A percentile compares a stretch with the other conserved stretches of the same genome.
Conservation (phyloP, 2,888 invertebrate species). For the Bibio marci region DNA sequence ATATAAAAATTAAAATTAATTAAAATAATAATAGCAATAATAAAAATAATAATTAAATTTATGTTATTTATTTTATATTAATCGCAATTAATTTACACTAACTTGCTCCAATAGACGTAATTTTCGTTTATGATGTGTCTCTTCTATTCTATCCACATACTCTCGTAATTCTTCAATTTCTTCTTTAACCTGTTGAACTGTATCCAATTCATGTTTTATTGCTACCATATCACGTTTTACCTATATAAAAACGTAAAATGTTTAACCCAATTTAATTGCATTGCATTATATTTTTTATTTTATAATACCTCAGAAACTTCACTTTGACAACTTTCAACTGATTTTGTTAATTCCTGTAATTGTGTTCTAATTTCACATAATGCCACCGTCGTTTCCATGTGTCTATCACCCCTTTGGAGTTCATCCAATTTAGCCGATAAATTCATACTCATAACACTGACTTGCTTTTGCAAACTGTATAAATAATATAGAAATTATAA, state of each 20-base stretch:
- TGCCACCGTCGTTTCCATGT: slow-evolving; percentile 84
- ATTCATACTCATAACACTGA: slow-evolving; percentile 96
- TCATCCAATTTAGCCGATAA: slow-evolving; percentile 87
- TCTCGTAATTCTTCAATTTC: slow-evolving; percentile 85
- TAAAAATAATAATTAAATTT: background rate
- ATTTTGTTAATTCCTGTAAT: slow-evolving; percentile 83
- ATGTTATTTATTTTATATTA: no score
- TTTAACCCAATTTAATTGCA: background rate
- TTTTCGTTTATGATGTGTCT: slow-evolving; percentile 79
- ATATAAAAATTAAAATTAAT: background rate
- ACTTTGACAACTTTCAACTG: slow-evolving; percentile 87
- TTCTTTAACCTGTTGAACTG: slow-evolving; percentile 87
- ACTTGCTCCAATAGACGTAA: slow-evolving; percentile 86
- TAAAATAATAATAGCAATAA: background rate
- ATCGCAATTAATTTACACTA: slow-evolving; percentile 16
- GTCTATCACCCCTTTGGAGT: slow-evolving; percentile 76
- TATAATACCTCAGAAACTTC: slow-evolving; percentile 64
- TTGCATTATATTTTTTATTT: background rate
- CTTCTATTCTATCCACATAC: slow-evolving; percentile 82
- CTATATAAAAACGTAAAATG: slow-evolving; percentile 22
- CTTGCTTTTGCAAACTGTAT: slow-evolving; percentile 87
- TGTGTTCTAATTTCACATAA: slow-evolving; percentile 86
- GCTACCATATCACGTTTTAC: slow-evolving; percentile 90
- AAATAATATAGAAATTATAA: background rate
- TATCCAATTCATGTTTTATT: slow-evolving; percentile 85